phyloP scores from a whole-genome alignment of 2,888 invertebrate genomes.

The Drosophila kokeensis region DNA sequence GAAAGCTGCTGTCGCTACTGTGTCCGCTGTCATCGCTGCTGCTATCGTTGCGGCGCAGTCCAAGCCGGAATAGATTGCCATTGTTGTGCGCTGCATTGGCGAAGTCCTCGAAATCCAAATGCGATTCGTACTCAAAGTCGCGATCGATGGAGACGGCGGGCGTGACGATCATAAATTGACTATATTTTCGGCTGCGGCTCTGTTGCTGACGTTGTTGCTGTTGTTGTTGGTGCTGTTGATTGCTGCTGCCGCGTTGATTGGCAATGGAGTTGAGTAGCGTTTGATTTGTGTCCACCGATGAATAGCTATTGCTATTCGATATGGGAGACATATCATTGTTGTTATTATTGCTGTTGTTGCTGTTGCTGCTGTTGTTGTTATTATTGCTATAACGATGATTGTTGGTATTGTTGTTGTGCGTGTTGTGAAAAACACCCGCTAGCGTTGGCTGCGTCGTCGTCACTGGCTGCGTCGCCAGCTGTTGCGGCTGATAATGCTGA shows the following conservation, averaged over 20 bases:
- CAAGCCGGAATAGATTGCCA: conserved; percentile 82
- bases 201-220: conserved; percentile 25
- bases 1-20: conserved; percentile 83
- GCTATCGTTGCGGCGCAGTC: conserved; percentile 75
- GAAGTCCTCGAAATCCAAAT: conserved; percentile 71
- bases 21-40: conserved; percentile 78
- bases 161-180: conserved; percentile 85
- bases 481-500: conserved; percentile 60
- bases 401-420: conserved; percentile 66
- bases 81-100: conserved; percentile 79
- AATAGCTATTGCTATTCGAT: conserved; percentile 83
- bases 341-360: conserved; percentile 62
- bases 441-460: conserved; percentile 82
- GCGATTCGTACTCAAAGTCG: conserved; percentile 79
- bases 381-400: conserved; percentile 55
- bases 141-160: conserved; percentile 85
- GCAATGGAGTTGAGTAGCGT: conserved; percentile 82
- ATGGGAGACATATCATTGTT: conserved; percentile 75
- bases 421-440: conserved; percentile 73
- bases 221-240: conserved; percentile 48
- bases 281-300: conserved; percentile 83
- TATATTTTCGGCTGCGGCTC: conserved; percentile 80
- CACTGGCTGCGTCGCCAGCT: conserved; percentile 46
- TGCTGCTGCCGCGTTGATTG: conserved; percentile 61
- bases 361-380: conserved; percentile 70